These are phyloP conservation scores for Bhutanitis thaidina DNA, from an alignment of 2,888 invertebrate genomes.

Conservation along the genomic window DNA sequence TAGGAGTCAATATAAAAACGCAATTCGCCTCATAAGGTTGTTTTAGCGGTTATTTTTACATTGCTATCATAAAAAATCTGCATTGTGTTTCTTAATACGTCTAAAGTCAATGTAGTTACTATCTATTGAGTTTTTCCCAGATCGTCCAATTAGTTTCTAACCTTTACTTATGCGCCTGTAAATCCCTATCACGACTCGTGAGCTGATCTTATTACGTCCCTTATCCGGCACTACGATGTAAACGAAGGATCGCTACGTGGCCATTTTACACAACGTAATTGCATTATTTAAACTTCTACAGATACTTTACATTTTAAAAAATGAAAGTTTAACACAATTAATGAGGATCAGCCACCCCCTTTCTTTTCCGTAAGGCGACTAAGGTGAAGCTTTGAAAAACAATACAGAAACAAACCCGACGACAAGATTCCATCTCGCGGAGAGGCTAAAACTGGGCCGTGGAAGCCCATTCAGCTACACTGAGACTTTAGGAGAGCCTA, in stretches of 20 bases:
- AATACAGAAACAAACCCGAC: too few relatives aligned
- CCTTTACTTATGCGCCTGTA: slow-evolving; percentile 18
- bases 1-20: too few relatives aligned
- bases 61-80: too few relatives aligned
- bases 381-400: too few relatives aligned
- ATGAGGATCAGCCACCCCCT: not conserved
- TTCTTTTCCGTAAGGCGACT: too few relatives aligned
- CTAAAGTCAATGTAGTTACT: not conserved
- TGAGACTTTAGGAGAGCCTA: too few relatives aligned
- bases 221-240: slow-evolving; percentile 28
- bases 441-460: too few relatives aligned
- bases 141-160: slow-evolving; percentile 14
- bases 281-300: slow-evolving; percentile 34
- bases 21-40: too few relatives aligned
- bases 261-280: slow-evolving; percentile 47
- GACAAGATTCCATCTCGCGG: too few relatives aligned
- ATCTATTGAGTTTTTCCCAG: not conserved
- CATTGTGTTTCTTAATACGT: not conserved
- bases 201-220: slow-evolving; percentile 29
- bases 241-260: slow-evolving; percentile 34
- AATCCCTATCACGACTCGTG: slow-evolving; percentile 19
- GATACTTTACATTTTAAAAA: slow-evolving; percentile 29
- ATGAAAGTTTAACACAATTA: not conserved
- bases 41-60: too few relatives aligned
- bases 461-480: too few relatives aligned